Base-by-base conservation (phyloP, 1,140 invertebrate genomes). In the Diprion similis region DNA sequence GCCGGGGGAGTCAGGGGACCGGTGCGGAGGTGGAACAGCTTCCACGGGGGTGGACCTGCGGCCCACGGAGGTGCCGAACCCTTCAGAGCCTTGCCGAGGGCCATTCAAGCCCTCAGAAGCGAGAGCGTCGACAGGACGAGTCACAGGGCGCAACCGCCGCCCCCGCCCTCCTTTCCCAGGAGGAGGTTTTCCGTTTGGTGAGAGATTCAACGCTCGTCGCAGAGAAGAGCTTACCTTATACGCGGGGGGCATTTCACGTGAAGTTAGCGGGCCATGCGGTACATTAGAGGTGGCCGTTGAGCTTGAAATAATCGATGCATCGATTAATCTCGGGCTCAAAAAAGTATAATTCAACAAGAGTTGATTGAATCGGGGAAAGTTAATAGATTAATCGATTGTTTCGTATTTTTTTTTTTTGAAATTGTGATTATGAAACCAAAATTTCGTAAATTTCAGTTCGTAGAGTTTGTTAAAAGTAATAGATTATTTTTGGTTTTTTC, bases 21-120 rank as follows among this genome's bases (percentile, higher is more conserved):
- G 15, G 89, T 90, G 71, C 83, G 89, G 47, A 82, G 90, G 75
- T 91, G 90, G 89, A 90, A 90, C 82, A 90, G 89, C 73, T 90
- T 90, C 75, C 89, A 90, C 73, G 85, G 83, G 13, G 81, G 84
- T 46, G 10, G 73, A 78, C 8, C 76, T 74, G 11, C 73, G 71
- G 24, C 67, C n/a, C 51, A 65, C 19, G 64, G 46, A 17, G 45
- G 48, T 46, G 19, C 51, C 70, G 84, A 85, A 71, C 85, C 84
- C 46, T 80, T 85, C 75, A 84, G 84, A 76, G 85, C 85, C 15
- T 79, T 87, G 24, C 86, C 85, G 10, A 85, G 81, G 71, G 85
- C 82, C 1, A 85, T 88, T 1, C 86, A 88, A 70, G 85, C 84
- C 46, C 77, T 88, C 19, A 82, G 86, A 70, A 88, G 86, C 75